These are phyloP conservation scores for Drosophila greeni DNA, from an alignment of 2,888 invertebrate genomes.

Conservation along the genomic window DNA sequence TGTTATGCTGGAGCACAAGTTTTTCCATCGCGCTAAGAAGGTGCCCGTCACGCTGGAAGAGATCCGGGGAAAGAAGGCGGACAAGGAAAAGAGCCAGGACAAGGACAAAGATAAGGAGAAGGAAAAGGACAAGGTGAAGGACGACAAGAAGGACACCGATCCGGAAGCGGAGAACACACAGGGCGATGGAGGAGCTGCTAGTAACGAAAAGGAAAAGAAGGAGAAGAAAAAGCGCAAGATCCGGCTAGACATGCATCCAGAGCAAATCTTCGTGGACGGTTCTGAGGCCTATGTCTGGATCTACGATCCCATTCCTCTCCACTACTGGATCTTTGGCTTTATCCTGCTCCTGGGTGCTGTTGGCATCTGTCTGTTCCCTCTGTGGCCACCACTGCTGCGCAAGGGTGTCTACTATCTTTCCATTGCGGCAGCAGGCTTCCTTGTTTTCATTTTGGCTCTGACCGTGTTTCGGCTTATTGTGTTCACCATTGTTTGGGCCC, in stretches of 20 bases:
- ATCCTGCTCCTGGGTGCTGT: conserved; percentile 94
- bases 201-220: conserved; percentile 64
- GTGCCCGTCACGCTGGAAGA: conserved; percentile 81
- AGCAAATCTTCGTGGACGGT: conserved; percentile 95
- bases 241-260: conserved; percentile 97
- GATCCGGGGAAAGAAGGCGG: conserved; percentile 62
- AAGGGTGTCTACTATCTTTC: conserved; percentile 98
- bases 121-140: conserved; percentile 42
- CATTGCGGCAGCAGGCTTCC: conserved; percentile 95
- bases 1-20: conserved; percentile 92
- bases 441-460: conserved; percentile 94
- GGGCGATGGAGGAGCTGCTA: conserved; percentile 43
- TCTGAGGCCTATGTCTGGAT: conserved; percentile 98
- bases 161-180: conserved; percentile 60
- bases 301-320: conserved; percentile 96
- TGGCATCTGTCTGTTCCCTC: conserved; percentile 97
- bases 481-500: conserved; percentile 93
- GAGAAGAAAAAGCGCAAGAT: conserved; percentile 91
- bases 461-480: conserved; percentile 93
- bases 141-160: conserved; percentile 70
- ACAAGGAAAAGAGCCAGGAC: conserved; percentile 31
- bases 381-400: conserved; percentile 97
- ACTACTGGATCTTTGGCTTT: conserved; percentile 96
- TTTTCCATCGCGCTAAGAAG: conserved; percentile 96
- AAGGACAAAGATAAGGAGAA: conserved; percentile 44